Base-by-base conservation (phyloP, 1,140 invertebrate species). In the Spodoptera litura region DNA sequence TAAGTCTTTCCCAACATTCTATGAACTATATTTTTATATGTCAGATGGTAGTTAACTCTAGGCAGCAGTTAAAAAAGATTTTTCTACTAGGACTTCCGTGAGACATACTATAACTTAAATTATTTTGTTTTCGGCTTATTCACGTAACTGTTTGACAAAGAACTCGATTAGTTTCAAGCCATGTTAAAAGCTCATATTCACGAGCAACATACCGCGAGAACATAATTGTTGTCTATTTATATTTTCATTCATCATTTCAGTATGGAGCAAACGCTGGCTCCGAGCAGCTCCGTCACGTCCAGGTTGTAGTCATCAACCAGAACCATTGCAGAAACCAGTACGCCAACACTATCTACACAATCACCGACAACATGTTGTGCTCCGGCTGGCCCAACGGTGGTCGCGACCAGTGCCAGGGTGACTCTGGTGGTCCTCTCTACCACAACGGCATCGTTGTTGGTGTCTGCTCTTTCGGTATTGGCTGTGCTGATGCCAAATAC, bases 401-500 rank as follows among this genome's bases (percentile, higher is more conserved):
- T 15, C 86, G 88, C 2, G 89, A 86, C 38, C 38, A 44, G 38
- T 44, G 38, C 38, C 38, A 44, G 38, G 38, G 38, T 44, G 38
- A 44, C 38, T 44, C 38, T 44, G 38, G 38, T 9, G 38, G 38
- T 44, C 38, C 38, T 44, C 38, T 44, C 6, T 44, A 44, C 38
- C 38, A 44, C 38, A 44, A 44, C 38, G 38, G 38, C 38, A 44
- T 44, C 38, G 38, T 44, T 44, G 38, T 44, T 44, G 38, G 38
- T 44, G 38, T 44, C 38, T 44, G 38, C 38, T 44, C 38, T 44
- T 96, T 95, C 95, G 94, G 95, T 5, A 87, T 95, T 4, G 89
- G 95, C 10, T 96, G 96, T 78, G 96, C 93, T 3, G 80, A 88
- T 3, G 78, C 90, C 1, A 77, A 81, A 1, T 95, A 88, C 78